Base-by-base conservation (phyloP, 2,113 vertebrate genomes). In the Silurus meridionalis region DNA sequence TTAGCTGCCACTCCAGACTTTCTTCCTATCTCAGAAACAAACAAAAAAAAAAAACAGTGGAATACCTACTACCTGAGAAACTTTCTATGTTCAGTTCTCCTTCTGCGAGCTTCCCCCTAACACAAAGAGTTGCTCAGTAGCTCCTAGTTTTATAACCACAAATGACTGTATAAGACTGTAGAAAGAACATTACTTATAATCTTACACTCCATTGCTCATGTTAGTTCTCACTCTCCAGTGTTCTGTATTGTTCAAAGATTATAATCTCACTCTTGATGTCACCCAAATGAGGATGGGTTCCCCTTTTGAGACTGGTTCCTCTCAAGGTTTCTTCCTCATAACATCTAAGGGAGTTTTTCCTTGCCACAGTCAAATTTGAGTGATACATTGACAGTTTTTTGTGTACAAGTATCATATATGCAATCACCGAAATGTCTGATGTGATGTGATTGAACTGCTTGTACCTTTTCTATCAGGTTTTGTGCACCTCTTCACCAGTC, bases 391-490 rank as follows among this genome's bases (percentile, higher is more conserved):
- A 61, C 17, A 61, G 60, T 19, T 61, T 21, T 0, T 61, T 21
- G 1, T 63, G 8, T 23, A 37, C 28, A 37, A 13, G 67, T 17
- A 17, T 6, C 28, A 11, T 6, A 37, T 23, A 50, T 48, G 8
- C 46, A 23, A 23, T 10, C 0, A 71, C 0, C 46, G 14, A 75
- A n/a, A n/a, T 23, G 48, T 6, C 1, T 60, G n/a, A 8, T 46
- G 25, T 79, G 15, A 6, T 55, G 25, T 79, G 15, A 6, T 55
- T 19, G 17, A 55, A 69, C 1, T 14, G 17, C 1, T 14, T 83
- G 13, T 50, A 98, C 98, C 98, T 97, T 99, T 99, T 87, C 98
- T 96, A 89, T 99, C 98, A n/a, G 98, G 98, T 89, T 99, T 99
- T 17, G 98, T 99, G 87, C 98, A 99, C 88, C 98, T 96, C 88